Percentiles rank a stretch among this genome's conserved stretches.
These are phyloP conservation scores for Piaya cayana DNA, from an alignment of 2,113 vertebrate genomes.

Conservation along the genomic window DNA sequence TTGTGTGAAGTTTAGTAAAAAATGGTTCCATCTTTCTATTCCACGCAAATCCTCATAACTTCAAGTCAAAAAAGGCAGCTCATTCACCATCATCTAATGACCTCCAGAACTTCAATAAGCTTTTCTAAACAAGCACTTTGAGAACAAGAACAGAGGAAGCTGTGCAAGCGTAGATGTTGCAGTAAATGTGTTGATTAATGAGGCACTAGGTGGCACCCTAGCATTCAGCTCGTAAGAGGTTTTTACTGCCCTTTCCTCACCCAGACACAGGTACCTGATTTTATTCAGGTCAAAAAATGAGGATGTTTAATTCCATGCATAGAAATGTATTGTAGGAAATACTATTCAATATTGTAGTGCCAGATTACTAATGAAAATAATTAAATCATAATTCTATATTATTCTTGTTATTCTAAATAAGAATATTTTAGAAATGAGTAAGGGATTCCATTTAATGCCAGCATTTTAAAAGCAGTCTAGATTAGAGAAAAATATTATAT, in stretches of 20 bases:
- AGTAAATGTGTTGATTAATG: not conserved
- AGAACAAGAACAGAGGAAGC: not conserved
- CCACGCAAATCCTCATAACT: not conserved
- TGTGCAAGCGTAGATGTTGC: not conserved
- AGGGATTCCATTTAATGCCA: not conserved
- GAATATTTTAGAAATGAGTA: not conserved
- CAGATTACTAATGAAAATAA: not conserved
- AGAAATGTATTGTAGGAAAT: not conserved
- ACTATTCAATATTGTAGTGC: not conserved
- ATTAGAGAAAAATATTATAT: not conserved
- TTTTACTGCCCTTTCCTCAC: not conserved
- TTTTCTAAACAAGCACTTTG: not conserved
- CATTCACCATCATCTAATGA: not conserved
- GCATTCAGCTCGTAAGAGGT: not conserved
- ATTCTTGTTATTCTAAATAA: not conserved
- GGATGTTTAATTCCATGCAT: not conserved
- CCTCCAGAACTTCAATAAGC: not conserved
- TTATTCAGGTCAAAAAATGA: not conserved
- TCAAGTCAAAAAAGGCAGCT: not conserved
- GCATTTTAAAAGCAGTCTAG: not conserved
- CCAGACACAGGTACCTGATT: not conserved
- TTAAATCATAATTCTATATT: not conserved
- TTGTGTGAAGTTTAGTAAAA: not conserved
- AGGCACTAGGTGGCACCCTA: constrained; percentile 64
- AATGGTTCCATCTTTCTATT: not conserved